phyloP scores from a whole-genome alignment of 2,797 vertebrate genomes.

The Ceryle rudis region DNA sequence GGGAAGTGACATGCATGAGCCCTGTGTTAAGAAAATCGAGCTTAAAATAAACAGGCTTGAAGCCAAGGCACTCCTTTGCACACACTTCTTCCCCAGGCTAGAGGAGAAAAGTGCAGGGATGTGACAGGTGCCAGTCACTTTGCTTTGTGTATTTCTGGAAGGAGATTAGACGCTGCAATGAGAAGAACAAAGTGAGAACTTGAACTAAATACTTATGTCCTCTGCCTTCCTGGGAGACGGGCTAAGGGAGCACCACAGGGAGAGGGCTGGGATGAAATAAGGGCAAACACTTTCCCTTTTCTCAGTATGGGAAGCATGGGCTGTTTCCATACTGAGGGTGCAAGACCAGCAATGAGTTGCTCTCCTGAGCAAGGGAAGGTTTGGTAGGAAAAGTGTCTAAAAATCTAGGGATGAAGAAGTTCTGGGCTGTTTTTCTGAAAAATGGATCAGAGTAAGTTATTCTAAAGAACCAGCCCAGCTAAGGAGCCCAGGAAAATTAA shows the following conservation, averaged over 20 bases:
- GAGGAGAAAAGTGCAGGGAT: not conserved
- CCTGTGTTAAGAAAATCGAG: not conserved
- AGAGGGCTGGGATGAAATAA: not conserved
- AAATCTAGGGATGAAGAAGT: not conserved
- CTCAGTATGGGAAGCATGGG: not conserved
- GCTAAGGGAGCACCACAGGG: fast-evolving
- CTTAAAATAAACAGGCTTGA: constrained; percentile 29
- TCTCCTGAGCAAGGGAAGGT: not conserved
- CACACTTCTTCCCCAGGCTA: not conserved
- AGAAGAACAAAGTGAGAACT: not conserved
- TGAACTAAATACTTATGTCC: not conserved
- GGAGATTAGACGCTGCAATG: not conserved
- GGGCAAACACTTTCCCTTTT: not conserved
- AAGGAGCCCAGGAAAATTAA: not conserved
- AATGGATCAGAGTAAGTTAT: not conserved
- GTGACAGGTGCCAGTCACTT: constrained; percentile 29
- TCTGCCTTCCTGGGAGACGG: not conserved
- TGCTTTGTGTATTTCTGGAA: not conserved
- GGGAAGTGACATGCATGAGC: not conserved
- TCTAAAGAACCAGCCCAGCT: not conserved
- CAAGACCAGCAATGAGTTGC: not conserved
- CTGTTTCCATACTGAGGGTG: not conserved
- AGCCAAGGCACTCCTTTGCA: constrained; percentile 45
- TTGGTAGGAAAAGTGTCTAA: not conserved
- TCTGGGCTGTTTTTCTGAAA: not conserved